Conservation (phyloP, 2,113 vertebrate species). For the Mesitornis unicolor region DNA sequence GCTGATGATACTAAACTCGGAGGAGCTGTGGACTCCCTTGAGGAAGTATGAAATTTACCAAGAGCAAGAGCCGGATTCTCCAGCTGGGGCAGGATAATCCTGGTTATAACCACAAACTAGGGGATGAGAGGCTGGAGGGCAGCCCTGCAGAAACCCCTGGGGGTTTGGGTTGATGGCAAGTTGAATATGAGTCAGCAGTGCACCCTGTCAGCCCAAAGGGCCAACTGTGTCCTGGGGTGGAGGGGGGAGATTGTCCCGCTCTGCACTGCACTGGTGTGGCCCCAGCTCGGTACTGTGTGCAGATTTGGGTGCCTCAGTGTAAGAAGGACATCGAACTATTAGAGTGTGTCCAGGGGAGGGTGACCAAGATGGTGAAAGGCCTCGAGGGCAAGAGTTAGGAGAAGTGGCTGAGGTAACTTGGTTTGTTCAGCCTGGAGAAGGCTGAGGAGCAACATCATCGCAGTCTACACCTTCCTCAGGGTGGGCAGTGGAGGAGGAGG, state of each 20-base stretch:
- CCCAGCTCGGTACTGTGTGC: no score
- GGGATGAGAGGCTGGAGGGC: no score
- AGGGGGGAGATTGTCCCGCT: background rate
- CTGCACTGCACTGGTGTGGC: background rate
- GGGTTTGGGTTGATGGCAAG: no score
- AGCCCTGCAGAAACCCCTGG: no score
- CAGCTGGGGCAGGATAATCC: background rate
- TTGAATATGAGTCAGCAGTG: no score
- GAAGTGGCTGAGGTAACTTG: background rate
- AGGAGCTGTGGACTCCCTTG: background rate
- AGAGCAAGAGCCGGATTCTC: background rate
- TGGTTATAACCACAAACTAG: no score
- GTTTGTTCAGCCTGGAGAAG: background rate
- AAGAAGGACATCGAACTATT: background rate
- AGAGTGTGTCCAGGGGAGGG: no score
- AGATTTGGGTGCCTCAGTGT: accelerated
- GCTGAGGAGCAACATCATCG: background rate
- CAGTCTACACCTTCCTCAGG: background rate
- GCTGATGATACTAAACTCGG: background rate
- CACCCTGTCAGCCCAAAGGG: no score
- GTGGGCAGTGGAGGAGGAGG: no score
- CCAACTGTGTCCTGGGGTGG: no score
- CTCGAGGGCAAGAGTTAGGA: background rate
- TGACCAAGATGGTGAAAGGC: background rate
- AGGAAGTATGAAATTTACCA: background rate